phyloP scores from a whole-genome alignment of 2,113 vertebrate genomes.

The Struthio camelus region DNA sequence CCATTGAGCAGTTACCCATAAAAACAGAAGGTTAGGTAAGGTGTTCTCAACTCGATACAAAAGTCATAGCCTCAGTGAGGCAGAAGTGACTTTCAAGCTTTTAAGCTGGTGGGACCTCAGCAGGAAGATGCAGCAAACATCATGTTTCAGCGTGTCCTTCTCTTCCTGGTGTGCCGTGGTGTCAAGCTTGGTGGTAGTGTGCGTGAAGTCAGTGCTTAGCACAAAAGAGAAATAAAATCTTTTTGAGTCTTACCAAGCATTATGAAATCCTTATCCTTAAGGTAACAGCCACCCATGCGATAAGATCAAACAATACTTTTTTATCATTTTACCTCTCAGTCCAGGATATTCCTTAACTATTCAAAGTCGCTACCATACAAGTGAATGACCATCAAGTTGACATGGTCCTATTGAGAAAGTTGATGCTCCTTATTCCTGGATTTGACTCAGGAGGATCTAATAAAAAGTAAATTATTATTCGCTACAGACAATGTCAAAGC shows the following conservation, averaged over 20 bases:
- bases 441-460: background rate
- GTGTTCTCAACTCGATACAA: background rate
- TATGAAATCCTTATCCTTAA: background rate
- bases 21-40: background rate
- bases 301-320: background rate
- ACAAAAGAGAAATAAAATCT: background rate
- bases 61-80: background rate
- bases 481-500: background rate
- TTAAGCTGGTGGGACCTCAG: background rate
- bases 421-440: background rate
- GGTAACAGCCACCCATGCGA: background rate
- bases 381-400: background rate
- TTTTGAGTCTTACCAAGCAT: background rate
- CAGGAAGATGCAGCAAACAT: background rate
- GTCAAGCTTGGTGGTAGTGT: background rate
- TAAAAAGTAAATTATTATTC: background rate
- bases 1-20: background rate
- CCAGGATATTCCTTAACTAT: background rate
- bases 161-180: background rate
- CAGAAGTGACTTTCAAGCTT: background rate
- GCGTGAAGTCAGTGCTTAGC: background rate
- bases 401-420: background rate
- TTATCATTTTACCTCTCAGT: fast-evolving
- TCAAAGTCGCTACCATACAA: background rate
- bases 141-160: background rate